Evolutionary conservation across 2,113 vertebrate genomes (phyloP).

Genomic region (Macquaria australasica): DNA sequence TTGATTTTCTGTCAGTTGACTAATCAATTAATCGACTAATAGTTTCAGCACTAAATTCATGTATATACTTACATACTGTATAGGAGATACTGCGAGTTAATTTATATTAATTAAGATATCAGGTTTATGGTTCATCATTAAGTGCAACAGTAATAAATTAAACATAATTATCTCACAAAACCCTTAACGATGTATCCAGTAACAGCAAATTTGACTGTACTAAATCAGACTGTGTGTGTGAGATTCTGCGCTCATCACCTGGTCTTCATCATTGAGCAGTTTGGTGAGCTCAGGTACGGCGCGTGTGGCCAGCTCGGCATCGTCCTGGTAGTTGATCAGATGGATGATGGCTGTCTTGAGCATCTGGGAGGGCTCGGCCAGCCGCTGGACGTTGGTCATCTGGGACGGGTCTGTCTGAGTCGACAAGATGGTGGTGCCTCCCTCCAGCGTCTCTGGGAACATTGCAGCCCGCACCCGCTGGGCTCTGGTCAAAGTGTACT

Average conservation of each 20-base stretch:
- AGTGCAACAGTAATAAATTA: not conserved
- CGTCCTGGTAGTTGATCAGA: constrained; percentile 99
- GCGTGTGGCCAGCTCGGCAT: constrained; percentile 93
- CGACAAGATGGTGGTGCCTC: constrained; percentile 84
- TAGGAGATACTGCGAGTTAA: not conserved
- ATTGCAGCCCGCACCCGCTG: constrained; percentile 92
- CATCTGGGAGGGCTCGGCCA: constrained; percentile 96
- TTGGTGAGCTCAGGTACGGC: constrained; percentile 98
- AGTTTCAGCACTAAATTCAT: too few relatives aligned
- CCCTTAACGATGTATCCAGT: not conserved
- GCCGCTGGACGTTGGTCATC: constrained; percentile 94
- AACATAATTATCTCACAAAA: not conserved
- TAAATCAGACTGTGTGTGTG: not conserved
- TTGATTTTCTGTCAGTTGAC: not conserved
- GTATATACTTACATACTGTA: not conserved
- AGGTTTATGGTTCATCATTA: not conserved
- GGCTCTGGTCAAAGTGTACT: constrained; percentile 87
- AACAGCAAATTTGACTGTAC: not conserved
- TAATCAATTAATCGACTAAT: not conserved
- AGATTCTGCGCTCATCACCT: constrained; percentile 75
- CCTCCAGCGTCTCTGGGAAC: constrained; percentile 91
- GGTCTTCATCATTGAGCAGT: constrained; percentile 96
- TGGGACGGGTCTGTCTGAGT: constrained; percentile 91
- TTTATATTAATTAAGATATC: not conserved
- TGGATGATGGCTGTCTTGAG: constrained; percentile 95